Evolutionary conservation across 2,797 vertebrate species (phyloP), one percentile per base, ranked within the genome.

Genomic region (Siniperca undulata): DNA sequence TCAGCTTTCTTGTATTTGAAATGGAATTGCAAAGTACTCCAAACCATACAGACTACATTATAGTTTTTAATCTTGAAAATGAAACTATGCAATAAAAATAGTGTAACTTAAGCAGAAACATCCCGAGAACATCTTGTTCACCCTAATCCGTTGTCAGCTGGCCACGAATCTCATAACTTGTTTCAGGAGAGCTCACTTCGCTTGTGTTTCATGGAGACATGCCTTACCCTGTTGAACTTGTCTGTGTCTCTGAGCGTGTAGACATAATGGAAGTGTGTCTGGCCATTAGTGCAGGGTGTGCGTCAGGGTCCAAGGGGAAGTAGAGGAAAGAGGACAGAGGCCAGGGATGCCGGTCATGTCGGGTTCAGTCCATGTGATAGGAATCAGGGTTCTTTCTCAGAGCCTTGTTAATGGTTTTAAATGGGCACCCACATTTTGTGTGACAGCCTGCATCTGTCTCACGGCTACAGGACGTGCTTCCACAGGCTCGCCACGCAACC

Each of bases 321-420:
- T 22, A 4, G 40, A 46, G 44, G 8, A 50, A 27, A 36, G 50
- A 50, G 30, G 27, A 50, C 17, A 24, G 62, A 52, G 34, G 30
- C 24, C 5, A 4, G n/a, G 36, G 52, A 69, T 59, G 56, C 62
- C 64, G 86, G 73, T 69, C 52, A 36, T 55, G 59, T 78, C 24
- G 4, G 59, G 66, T 75, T 61, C 53, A 55, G 82, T 48, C 69
- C 44, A 13, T 24, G 2, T 46, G 86, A 91, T 65, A 77, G 76
- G 72, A 77, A 78, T 80, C 74, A 14, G 71, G 65, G 78, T 60
- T 70, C 67, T 50, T 81, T 87, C 79, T 82, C 77, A 2, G 71
- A 71, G 78, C 70, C 92, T 92, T 70, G 89, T 95, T 94, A 94
- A 93, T 94, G 91, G 81, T 92, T 95, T 92, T 92, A 92, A 94